These are phyloP conservation scores for Climacteris rufus DNA, from an alignment of 2,113 vertebrate species.

Conservation along the genomic window DNA sequence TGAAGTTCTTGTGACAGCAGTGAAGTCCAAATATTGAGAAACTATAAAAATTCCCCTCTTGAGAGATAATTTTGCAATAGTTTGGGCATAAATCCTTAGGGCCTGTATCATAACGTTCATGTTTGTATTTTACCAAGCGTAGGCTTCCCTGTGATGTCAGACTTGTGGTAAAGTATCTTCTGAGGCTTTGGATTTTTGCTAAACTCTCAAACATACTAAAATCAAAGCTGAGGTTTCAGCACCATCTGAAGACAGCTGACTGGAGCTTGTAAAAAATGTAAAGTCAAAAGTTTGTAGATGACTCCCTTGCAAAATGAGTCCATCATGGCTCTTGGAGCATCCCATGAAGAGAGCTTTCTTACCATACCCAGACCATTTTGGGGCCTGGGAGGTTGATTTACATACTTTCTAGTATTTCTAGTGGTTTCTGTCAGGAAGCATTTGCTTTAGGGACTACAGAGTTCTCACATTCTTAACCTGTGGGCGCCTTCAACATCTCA, in stretches of 20 bases:
- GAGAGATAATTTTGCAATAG: not conserved
- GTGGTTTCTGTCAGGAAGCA: not conserved
- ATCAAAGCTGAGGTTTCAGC: not conserved
- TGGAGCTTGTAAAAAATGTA: not conserved
- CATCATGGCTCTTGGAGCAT: not conserved
- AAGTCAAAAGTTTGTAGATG: not conserved
- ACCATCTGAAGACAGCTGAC: not conserved
- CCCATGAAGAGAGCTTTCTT: not conserved
- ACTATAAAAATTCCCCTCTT: not conserved
- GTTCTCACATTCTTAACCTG: not conserved
- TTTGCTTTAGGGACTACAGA: not conserved
- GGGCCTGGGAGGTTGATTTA: not conserved
- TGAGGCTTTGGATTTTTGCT: not conserved
- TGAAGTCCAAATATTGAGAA: not conserved
- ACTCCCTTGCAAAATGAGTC: not conserved
- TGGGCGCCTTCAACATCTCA: not conserved
- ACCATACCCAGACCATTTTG: accelerated
- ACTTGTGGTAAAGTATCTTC: not conserved
- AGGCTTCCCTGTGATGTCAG: not conserved
- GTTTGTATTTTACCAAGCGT: not conserved
- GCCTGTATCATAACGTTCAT: not conserved
- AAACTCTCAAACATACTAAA: not conserved
- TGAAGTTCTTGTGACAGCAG: not conserved
- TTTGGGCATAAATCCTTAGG: not conserved
- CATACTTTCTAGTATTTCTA: accelerated